phyloP scores from a whole-genome alignment of 1,140 invertebrate species.

The Helicorthomorpha holstii region DNA sequence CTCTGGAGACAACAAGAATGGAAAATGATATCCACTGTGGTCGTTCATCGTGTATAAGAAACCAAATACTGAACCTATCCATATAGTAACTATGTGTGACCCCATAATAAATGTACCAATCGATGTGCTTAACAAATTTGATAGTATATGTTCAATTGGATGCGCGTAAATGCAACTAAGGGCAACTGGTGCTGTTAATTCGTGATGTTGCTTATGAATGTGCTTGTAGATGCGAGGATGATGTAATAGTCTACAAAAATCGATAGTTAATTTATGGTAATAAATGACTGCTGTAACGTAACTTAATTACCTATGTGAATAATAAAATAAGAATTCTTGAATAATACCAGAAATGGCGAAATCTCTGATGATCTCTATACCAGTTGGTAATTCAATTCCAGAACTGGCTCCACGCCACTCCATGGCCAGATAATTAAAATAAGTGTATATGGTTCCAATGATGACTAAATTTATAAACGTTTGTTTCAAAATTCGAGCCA shows the following conservation, averaged over 20 bases:
- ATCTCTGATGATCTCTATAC: conserved; percentile 69
- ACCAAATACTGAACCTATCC: conserved; percentile 65
- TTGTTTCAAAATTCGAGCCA: conserved; percentile 39
- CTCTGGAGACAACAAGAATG: conserved; percentile 74
- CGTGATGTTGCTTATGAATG: conserved; percentile 72
- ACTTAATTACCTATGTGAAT: conserved; percentile 57
- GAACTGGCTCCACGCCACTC: conserved; percentile 45
- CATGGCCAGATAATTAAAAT: conserved; percentile 42
- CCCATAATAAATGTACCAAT: conserved; percentile 61
- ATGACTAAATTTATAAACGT: conserved; percentile 63
- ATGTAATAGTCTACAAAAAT: conserved; percentile 47
- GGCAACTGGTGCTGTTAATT: conserved; percentile 66
- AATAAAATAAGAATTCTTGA: conserved; percentile 74
- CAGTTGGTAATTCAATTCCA: conserved; percentile 53
- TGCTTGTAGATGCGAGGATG: conserved; percentile 55
- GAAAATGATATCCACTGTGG: conserved; percentile 80
- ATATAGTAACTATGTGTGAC: conserved; percentile 61
- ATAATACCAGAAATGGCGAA: conserved; percentile 54
- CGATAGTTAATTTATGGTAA: no score
- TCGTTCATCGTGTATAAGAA: conserved; percentile 63
- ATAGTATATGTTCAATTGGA: conserved; percentile 67
- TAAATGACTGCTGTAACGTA: neutral
- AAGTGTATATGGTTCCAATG: conserved; percentile 46
- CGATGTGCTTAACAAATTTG: conserved; percentile 61
- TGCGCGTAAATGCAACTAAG: conserved; percentile 72